phyloP scores from a whole-genome alignment of 2,888 invertebrate genomes.

The Limnephilus rhombicus region DNA sequence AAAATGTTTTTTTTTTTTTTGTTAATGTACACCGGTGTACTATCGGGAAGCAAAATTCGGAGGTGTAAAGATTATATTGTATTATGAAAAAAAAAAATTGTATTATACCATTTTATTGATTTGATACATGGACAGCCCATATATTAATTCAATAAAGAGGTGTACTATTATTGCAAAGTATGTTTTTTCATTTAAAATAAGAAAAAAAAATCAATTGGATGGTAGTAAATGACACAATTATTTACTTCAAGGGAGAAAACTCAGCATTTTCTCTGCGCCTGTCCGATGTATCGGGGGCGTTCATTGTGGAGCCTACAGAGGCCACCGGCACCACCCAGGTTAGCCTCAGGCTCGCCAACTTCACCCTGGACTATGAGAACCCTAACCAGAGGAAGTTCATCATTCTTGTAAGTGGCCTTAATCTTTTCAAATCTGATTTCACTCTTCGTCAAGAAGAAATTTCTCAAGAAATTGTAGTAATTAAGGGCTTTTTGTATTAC shows the following conservation, averaged over 20 bases:
- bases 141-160: too few species aligned
- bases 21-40: too few species aligned
- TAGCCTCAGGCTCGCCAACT: slow-evolving; percentile 88
- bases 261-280: slow-evolving; percentile 89
- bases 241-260: slow-evolving; percentile 83
- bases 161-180: too few species aligned
- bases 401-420: slow-evolving; percentile 79
- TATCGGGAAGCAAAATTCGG: too few species aligned
- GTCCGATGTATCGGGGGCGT: slow-evolving; percentile 88
- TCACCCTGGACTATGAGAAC: slow-evolving; percentile 91
- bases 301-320: slow-evolving; percentile 88
- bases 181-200: too few species aligned
- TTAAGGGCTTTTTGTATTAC: background rate
- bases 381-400: slow-evolving; percentile 95
- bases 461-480: background rate
- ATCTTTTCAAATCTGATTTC: background rate
- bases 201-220: background rate
- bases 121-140: too few species aligned
- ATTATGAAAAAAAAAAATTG: too few species aligned
- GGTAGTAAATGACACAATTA: background rate
- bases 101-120: too few species aligned
- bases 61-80: too few species aligned
- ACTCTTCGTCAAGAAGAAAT: background rate
- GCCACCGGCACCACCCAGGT: slow-evolving; percentile 90
- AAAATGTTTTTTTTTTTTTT: too few species aligned